phyloP scores from a whole-genome alignment of 2,797 vertebrate genomes.

The Neostethus bicornis region DNA sequence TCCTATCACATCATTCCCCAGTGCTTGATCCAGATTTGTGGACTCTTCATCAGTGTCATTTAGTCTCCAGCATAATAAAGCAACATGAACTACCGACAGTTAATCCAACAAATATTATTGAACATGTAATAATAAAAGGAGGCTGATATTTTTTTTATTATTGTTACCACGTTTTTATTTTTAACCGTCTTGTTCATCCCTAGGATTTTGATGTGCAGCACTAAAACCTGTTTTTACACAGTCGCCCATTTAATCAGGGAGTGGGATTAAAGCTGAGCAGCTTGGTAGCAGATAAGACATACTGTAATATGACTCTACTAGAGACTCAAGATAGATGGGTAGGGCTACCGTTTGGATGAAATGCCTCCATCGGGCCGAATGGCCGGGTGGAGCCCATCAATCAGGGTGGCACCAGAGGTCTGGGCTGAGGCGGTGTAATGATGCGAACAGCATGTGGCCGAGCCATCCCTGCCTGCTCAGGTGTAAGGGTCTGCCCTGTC shows the following conservation, averaged over 20 bases:
- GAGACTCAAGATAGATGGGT: constrained; percentile 78
- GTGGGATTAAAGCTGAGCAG: constrained; percentile 68
- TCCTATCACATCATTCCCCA: not conserved
- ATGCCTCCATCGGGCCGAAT: constrained; percentile 76
- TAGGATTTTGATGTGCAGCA: constrained; percentile 57
- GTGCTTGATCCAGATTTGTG: not conserved
- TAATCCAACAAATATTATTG: constrained; percentile 26
- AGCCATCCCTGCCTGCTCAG: constrained; percentile 76
- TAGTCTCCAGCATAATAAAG: constrained; percentile 1
- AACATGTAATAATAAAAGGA: constrained; percentile 35
- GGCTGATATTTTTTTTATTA: constrained; percentile 20
- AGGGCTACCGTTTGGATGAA: constrained; percentile 66
- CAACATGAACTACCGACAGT: constrained; percentile 6
- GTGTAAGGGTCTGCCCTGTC: constrained; percentile 78
- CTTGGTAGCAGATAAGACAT: constrained; percentile 53
- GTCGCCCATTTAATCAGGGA: constrained; percentile 73
- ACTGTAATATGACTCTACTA: constrained; percentile 65
- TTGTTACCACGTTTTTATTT: constrained; percentile 37
- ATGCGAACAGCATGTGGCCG: constrained; percentile 80
- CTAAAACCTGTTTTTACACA: constrained; percentile 60
- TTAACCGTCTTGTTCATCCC: constrained; percentile 46
- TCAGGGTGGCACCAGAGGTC: constrained; percentile 78
- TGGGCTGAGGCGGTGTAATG: constrained; percentile 82
- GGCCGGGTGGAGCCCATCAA: constrained; percentile 81
- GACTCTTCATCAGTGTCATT: constrained; percentile 9